Percentiles rank a stretch among this genome's conserved stretches.
Conservation (phyloP, 2,888 invertebrate species). For the Sphaeridia pumilis region DNA sequence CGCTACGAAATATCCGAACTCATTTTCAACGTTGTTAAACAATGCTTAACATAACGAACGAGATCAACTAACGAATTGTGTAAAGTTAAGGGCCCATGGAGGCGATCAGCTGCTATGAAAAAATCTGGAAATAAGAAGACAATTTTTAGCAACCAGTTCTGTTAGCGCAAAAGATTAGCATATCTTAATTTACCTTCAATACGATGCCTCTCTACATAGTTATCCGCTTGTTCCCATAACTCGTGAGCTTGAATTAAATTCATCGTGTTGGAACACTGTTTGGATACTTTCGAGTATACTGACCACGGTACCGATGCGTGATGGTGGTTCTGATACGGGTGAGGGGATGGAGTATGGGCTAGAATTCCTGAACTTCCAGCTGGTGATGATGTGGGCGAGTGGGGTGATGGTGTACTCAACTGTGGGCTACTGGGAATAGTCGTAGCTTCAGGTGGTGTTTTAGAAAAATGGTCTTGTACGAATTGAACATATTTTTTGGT, state of each 20-base stretch:
- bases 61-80: slow-evolving; percentile 79
- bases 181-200: slow-evolving; percentile 57
- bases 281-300: slow-evolving; percentile 67
- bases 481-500: slow-evolving; percentile 28
- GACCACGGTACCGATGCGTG: slow-evolving; percentile 51
- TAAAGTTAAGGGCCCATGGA: slow-evolving; percentile 72
- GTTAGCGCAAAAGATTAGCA: no score
- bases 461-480: slow-evolving; percentile 30
- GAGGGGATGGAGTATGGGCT: slow-evolving; percentile 32
- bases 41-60: slow-evolving; percentile 70
- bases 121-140: slow-evolving; percentile 55
- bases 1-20: slow-evolving; percentile 19
- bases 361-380: slow-evolving; percentile 57
- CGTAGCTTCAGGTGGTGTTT: slow-evolving; percentile 19
- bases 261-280: slow-evolving; percentile 67
- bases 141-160: no score
- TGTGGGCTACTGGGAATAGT: slow-evolving; percentile 33
- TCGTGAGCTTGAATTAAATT: slow-evolving; percentile 75
- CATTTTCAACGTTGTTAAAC: slow-evolving; percentile 45
- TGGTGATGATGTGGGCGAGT: slow-evolving; percentile 80
- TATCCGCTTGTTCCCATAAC: slow-evolving; percentile 83
- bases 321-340: slow-evolving; percentile 30
- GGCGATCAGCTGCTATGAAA: slow-evolving; percentile 76
- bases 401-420: slow-evolving; percentile 62
- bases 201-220: slow-evolving; percentile 58